Base-by-base conservation (phyloP, 2,113 vertebrate species). In the Apus apus region DNA sequence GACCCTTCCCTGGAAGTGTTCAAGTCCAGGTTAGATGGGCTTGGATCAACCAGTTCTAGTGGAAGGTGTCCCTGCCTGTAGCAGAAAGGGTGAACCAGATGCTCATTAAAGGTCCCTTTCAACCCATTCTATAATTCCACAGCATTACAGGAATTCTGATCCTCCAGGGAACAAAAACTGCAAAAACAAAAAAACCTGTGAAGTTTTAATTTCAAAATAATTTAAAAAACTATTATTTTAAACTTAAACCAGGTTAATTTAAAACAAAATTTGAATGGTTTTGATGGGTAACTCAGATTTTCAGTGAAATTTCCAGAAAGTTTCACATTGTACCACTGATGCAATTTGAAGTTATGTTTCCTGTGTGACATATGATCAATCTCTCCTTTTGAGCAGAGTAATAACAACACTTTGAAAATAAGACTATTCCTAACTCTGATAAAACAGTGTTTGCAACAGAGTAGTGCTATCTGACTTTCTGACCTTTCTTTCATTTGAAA, bases 401-500 rank as follows among this genome's bases (percentile, higher is more conserved):
- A 36, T 29, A 82, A 50, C 25, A 83, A 48, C 2, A 72, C 8
- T 60, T 70, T 27, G 10, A 34, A 85, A 73, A 77, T 19, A 2
- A n/a, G 7, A 1, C 43, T 50, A 45, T 51, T 48, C 46, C 46
- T 21, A 48, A 43, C 40, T 48, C 46, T 48, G 21, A 11, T 48
- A 48, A 48, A 48, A 48, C 19, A 10, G 21, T 9, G 10, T 48
- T 48, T 83, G 12, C 86, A 51, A 66, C 25, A 68, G 5, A 43
- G 23, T 20, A 91, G 26, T 23, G 38, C 32, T 22, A 60, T 2
- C 53, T 48, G 50, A 80, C 65, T 67, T 60, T 27, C 26, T 12
- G 5, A 67, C 29, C 21, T 43, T 93, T 71, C 34, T 76, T 79
- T 94, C 25, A 76, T 89, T 48, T 87, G 34, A 91, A 94, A 95